Conservation (phyloP, 2,113 vertebrate species). For the Clupea harengus region DNA sequence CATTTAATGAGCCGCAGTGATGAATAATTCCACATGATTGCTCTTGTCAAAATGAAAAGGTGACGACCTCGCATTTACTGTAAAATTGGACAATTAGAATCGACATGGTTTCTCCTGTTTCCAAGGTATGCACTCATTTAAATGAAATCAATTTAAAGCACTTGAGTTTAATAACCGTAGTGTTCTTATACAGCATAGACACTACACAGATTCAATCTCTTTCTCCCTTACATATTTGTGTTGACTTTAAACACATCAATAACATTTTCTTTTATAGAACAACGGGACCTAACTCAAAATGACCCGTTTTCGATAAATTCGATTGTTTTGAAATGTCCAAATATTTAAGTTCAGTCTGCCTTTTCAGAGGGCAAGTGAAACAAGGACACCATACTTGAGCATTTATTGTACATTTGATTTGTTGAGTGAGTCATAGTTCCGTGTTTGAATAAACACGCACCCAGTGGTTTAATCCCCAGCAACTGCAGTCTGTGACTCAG, state of each 20-base stretch:
- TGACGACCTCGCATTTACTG: neutral
- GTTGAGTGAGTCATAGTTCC: constrained; percentile 16
- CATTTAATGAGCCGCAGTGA: neutral
- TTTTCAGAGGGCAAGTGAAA: constrained; percentile 8
- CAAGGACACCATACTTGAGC: neutral
- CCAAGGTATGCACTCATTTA: neutral
- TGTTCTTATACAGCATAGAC: neutral
- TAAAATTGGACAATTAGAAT: neutral
- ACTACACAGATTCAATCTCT: neutral
- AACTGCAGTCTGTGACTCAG: constrained; percentile 3
- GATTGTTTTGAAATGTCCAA: constrained; percentile 25
- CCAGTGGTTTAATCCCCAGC: constrained; percentile 29
- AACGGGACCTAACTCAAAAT: neutral
- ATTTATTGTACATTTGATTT: neutral
- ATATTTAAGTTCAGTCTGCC: constrained; percentile 33
- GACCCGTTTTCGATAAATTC: neutral
- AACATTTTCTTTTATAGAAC: neutral
- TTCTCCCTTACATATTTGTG: neutral
- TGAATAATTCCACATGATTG: constrained; percentile 7
- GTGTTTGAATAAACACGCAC: constrained; percentile 31
- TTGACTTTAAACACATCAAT: neutral
- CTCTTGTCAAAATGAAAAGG: constrained; percentile 4
- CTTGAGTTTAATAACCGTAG: neutral
- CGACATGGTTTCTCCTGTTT: neutral
- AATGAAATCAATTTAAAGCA: constrained; percentile 1